phyloP scores from a whole-genome alignment of 2,888 invertebrate species.

The Eupsilia transversa region DNA sequence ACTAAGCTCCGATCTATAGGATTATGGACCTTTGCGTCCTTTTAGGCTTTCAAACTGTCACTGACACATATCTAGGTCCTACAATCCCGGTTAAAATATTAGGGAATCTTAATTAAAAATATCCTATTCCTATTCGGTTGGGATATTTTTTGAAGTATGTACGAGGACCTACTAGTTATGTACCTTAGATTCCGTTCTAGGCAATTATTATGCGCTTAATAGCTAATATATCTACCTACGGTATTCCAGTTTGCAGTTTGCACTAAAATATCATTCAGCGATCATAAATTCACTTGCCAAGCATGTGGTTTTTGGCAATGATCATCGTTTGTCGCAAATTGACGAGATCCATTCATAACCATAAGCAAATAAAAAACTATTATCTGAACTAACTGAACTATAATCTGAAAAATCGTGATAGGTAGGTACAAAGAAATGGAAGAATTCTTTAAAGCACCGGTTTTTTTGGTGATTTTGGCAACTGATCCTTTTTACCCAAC shows the following conservation, averaged over 20 bases:
- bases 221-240: background rate
- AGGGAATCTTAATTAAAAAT: background rate
- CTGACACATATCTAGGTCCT: too few species aligned
- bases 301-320: slow-evolving; percentile 8
- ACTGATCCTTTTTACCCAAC: too few species aligned
- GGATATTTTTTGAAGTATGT: too few species aligned
- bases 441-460: too few species aligned
- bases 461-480: too few species aligned
- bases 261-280: slow-evolving; percentile 6
- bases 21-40: background rate
- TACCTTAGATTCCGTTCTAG: background rate
- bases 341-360: background rate
- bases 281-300: slow-evolving; percentile 22
- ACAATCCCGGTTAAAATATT: background rate
- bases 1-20: background rate
- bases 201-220: background rate
- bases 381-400: too few species aligned
- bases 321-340: background rate
- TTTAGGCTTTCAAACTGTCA: background rate
- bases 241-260: background rate
- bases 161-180: too few species aligned
- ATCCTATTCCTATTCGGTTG: too few species aligned
- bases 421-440: background rate
- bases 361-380: background rate
- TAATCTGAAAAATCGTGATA: background rate